phyloP scores from a whole-genome alignment of 2,113 vertebrate genomes.

The Otus sunia region DNA sequence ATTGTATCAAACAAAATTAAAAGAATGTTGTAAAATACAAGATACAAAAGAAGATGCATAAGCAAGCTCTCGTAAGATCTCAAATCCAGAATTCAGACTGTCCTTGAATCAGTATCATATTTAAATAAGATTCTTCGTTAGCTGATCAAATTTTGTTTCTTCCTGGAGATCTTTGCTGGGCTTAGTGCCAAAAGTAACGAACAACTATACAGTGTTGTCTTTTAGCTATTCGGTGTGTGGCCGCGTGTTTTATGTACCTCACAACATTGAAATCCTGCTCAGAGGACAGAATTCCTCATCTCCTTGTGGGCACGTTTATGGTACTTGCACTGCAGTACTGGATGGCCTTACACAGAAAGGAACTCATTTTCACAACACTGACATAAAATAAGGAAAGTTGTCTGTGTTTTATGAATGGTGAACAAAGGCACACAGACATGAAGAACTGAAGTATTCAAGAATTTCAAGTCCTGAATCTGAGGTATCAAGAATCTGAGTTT shows the following conservation, averaged over 20 bases:
- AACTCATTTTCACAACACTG: not conserved
- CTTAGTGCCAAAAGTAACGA: not conserved
- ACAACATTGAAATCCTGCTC: not conserved
- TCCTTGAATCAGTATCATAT: not conserved
- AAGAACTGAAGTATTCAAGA: not conserved
- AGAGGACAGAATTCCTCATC: not conserved
- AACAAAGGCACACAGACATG: not conserved
- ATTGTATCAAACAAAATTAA: not conserved
- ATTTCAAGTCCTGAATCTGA: not conserved
- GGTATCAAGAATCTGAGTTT: not conserved
- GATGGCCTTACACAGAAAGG: not conserved
- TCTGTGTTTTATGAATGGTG: not conserved
- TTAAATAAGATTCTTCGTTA: not conserved
- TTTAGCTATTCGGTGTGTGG: not conserved
- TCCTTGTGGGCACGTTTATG: not conserved
- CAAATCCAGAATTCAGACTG: not conserved
- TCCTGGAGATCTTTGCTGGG: not conserved
- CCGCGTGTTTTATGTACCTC: not conserved
- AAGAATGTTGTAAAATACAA: not conserved
- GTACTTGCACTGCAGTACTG: not conserved
- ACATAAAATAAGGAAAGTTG: not conserved
- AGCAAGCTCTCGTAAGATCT: not conserved
- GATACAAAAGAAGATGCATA: not conserved
- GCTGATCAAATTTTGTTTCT: not conserved
- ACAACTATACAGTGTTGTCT: not conserved